Base-by-base conservation (phyloP, 1,140 invertebrate genomes). In the Pseudomyrmex dendroicus region DNA sequence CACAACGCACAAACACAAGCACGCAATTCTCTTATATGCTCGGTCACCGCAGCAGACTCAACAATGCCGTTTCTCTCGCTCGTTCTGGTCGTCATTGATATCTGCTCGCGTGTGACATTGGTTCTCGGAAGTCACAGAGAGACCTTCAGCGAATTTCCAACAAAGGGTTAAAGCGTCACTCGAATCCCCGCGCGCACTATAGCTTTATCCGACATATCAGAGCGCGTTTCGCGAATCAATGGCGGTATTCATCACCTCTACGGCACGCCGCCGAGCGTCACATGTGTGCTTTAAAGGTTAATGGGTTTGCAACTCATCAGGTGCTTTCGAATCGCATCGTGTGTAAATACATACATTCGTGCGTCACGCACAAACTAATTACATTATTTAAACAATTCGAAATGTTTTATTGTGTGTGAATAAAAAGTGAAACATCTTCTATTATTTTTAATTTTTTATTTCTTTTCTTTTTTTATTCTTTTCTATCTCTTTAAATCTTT, bases 101-200 rank as follows among this genome's bases (percentile, higher is more conserved):
- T 74, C 59, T 22, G 20, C 10, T 48, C 54, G 25, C 4, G 52
- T 22, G 48, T 20, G 4, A 52, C 35, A 35, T 54, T 54, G 63
- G 70, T 63, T 67, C 76, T 72, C 59, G 25, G 35, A n/a, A 73
- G 22, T 67, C 80, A 44, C 64, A 50, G 50, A 17, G 17, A 10
- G 52, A 63, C 25, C 56, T 56, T 54, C 67, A 20, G 44, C 44
- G 25, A 68, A 62, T 84, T 64, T 48, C 15, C 63, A 17, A 48
- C 74, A 17, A 70, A 13, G 76, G 22, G 20, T 72, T 50, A 80
- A 80, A 72, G 46, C 25, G 62, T 66, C 73, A 66, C 48, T 72
- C 76, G 52, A 25, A n/a, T 57, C 20, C 48, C 7, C 13, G 67
- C 54, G 46, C 63, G 22, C 13, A 12, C 25, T 35, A 35, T 5